Conservation (phyloP, 1,140 invertebrate genomes). For the Cydia pomonella region DNA sequence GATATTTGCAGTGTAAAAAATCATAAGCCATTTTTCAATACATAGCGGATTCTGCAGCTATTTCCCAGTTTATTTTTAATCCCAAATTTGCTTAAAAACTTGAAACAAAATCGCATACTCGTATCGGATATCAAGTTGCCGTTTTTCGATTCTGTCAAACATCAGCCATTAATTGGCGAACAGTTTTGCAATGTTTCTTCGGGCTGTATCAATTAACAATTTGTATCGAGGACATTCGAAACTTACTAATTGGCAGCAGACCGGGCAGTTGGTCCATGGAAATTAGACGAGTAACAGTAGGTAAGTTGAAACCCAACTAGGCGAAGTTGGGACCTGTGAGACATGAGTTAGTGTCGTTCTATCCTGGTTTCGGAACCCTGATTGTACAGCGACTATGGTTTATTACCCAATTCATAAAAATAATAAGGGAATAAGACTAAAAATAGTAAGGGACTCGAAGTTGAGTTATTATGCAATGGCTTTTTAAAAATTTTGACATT, state of each 20-base stretch:
- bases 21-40: no score
- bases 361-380: background rate
- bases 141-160: background rate
- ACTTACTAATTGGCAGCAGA: constrained; percentile 21
- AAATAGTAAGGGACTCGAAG: no score
- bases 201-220: constrained; percentile 18
- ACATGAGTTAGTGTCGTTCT: background rate
- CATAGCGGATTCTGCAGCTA: no score
- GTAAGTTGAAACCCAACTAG: background rate
- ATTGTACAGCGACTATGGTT: background rate
- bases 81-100: background rate
- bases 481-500: no score
- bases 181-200: constrained; percentile 22
- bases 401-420: no score
- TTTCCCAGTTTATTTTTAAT: no score
- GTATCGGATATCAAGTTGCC: constrained; percentile 3
- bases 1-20: background rate
- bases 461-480: no score
- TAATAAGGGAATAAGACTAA: no score
- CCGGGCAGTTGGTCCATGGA: background rate
- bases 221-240: constrained; percentile 6
- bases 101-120: background rate
- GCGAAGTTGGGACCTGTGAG: background rate
- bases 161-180: constrained; percentile 9
- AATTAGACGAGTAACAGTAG: constrained; percentile 14